Conservation (phyloP, 2,888 invertebrate genomes). For the Caenorhabditis uteleia region DNA sequence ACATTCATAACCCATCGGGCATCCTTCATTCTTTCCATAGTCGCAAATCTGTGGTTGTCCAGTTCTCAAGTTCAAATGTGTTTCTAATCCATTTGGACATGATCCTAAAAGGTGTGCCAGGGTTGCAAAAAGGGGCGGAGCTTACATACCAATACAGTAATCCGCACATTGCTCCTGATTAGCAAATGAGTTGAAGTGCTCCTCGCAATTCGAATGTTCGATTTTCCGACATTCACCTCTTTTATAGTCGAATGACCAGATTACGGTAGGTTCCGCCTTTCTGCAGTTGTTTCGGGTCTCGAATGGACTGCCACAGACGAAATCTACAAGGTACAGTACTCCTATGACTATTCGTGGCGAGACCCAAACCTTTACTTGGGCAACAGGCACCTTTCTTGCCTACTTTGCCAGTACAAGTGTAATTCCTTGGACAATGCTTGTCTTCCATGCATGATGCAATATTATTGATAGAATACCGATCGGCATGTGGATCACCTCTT, state of each 20-base stretch:
- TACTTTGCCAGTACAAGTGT: conserved; percentile 46
- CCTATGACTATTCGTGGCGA: background rate
- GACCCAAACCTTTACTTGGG: conserved; percentile 48
- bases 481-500: conserved; percentile 54
- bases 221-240: conserved; percentile 43
- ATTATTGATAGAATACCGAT: conserved; percentile 52
- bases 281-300: conserved; percentile 44
- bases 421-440: conserved; percentile 54
- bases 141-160: conserved; percentile 54
- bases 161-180: conserved; percentile 59
- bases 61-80: conserved; percentile 45
- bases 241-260: conserved; percentile 51
- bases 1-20: conserved; percentile 57
- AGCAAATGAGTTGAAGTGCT: conserved; percentile 59
- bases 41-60: conserved; percentile 56
- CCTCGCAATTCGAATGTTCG: conserved; percentile 42
- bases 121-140: no score
- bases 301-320: conserved; percentile 50
- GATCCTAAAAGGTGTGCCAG: no score
- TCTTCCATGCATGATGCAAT: conserved; percentile 52
- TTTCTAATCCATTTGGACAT: conserved; percentile 43
- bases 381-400: conserved; percentile 54
- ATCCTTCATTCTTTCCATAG: conserved; percentile 38
- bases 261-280: conserved; percentile 11
- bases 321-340: conserved; percentile 17